phyloP scores from a whole-genome alignment of 2,888 invertebrate genomes.

The Choreutis nemorana region DNA sequence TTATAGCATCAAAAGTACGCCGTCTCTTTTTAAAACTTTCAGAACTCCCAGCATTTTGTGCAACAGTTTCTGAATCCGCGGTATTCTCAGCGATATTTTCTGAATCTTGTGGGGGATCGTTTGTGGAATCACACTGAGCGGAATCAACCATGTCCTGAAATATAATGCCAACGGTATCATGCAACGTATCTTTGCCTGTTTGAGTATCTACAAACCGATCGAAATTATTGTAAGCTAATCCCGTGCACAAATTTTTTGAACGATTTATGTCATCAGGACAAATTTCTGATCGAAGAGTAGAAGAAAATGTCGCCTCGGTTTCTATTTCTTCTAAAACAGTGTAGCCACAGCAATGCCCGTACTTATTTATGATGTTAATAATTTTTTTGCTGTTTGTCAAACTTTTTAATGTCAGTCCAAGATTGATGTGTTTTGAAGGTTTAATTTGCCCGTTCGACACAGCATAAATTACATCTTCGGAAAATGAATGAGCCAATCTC shows the following conservation, averaged over 20 bases:
- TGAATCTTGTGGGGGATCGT: constrained; percentile 1
- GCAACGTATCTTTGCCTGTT: constrained; percentile 3
- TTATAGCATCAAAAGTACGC: neutral
- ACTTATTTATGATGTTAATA: constrained; percentile 3
- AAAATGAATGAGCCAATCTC: constrained; percentile 1
- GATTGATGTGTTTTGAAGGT: constrained; percentile 1
- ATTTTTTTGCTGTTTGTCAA: constrained; percentile 2
- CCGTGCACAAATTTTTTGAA: constrained; percentile 1
- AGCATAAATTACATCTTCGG: constrained; percentile 1
- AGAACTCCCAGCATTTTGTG: constrained; percentile 1
- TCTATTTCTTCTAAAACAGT: constrained; percentile 3
- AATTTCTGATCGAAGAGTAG: constrained; percentile 2
- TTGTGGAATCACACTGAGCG: constrained; percentile 1
- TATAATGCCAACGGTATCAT: constrained; percentile 1
- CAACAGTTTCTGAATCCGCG: neutral
- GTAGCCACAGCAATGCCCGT: constrained; percentile 3
- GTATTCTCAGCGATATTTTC: constrained; percentile 1
- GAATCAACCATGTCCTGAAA: constrained; percentile 1
- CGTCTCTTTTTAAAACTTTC: no score
- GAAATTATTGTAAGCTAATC: constrained; percentile 4
- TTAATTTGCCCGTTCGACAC: constrained; percentile 2
- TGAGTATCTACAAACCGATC: constrained; percentile 3
- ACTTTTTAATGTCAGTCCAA: no score
- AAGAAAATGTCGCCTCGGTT: constrained; percentile 3
- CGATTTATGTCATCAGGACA: constrained; percentile 2